Conservation (phyloP, 2,797 vertebrate genomes). For the Chelonia mydas region DNA sequence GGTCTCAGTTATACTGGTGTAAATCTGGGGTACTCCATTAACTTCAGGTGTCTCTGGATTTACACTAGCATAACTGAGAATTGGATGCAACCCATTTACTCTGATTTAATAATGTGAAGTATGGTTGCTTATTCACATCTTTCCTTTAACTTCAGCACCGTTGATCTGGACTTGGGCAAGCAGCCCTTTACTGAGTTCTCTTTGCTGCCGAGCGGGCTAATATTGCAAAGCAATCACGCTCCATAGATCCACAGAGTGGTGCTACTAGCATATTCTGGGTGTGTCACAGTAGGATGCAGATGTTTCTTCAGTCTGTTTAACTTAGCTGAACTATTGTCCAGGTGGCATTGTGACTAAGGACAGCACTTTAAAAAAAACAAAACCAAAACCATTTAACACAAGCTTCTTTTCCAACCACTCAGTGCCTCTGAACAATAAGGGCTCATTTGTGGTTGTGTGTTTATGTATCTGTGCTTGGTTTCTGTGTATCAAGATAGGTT, state of each 20-base stretch:
- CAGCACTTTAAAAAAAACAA: background rate
- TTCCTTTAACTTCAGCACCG: rapidly evolving
- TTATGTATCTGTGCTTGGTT: background rate
- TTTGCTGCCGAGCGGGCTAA: background rate
- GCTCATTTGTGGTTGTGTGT: background rate
- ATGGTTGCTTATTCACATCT: background rate
- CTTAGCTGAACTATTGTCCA: constrained; percentile 32
- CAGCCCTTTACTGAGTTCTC: background rate
- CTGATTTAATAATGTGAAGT: background rate
- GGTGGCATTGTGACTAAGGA: constrained; percentile 40
- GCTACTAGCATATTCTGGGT: constrained; percentile 47
- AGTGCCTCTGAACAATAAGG: background rate
- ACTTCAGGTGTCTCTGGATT: background rate
- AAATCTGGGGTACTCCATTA: background rate
- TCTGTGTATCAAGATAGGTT: background rate
- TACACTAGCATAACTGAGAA: background rate
- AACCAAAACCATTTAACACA: constrained; percentile 14
- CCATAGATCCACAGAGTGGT: constrained; percentile 63
- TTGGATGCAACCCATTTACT: background rate
- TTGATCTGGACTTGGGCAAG: background rate
- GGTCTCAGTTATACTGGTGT: background rate
- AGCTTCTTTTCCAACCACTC: constrained; percentile 4
- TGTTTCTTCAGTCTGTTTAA: background rate
- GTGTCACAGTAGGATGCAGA: background rate
- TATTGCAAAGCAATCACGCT: background rate